These are phyloP conservation scores for Horisme vitalbata DNA, from an alignment of 2,888 invertebrate genomes.

Conservation along the genomic window DNA sequence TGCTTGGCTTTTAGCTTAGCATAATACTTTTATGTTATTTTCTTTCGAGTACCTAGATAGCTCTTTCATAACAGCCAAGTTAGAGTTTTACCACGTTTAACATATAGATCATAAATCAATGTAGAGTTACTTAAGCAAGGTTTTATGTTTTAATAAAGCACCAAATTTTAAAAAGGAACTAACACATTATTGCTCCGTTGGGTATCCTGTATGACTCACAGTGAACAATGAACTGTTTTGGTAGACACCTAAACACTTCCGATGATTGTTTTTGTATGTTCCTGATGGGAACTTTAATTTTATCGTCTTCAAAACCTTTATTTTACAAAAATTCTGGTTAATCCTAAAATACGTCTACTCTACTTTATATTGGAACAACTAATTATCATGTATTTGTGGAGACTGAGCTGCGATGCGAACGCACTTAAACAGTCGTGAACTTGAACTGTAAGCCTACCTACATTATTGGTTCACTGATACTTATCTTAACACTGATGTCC, in stretches of 20 bases:
- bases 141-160: slow-evolving; percentile 21
- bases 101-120: too few species aligned
- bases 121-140: not conserved
- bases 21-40: not conserved
- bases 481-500: too few species aligned
- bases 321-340: not conserved
- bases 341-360: not conserved
- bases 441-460: slow-evolving; percentile 3
- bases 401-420: slow-evolving; percentile 4
- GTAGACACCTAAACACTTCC: slow-evolving; percentile 23
- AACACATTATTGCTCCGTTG: slow-evolving; percentile 27
- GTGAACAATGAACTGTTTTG: slow-evolving; percentile 28
- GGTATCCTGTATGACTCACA: slow-evolving; percentile 30
- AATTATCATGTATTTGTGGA: slow-evolving; percentile 16
- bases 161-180: slow-evolving; percentile 34
- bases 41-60: not conserved
- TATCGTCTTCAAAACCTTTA: not conserved
- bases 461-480: too few species aligned
- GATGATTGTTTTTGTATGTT: slow-evolving; percentile 16
- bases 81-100: too few species aligned
- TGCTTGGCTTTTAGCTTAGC: not conserved
- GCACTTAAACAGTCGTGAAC: slow-evolving; percentile 20
- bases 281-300: slow-evolving; percentile 1
- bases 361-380: slow-evolving; percentile 11
- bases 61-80: too few species aligned